A percentile compares a stretch with the other conserved stretches of the same genome.
phyloP scores from a whole-genome alignment of 2,113 vertebrate genomes.

The Helogale parvula region DNA sequence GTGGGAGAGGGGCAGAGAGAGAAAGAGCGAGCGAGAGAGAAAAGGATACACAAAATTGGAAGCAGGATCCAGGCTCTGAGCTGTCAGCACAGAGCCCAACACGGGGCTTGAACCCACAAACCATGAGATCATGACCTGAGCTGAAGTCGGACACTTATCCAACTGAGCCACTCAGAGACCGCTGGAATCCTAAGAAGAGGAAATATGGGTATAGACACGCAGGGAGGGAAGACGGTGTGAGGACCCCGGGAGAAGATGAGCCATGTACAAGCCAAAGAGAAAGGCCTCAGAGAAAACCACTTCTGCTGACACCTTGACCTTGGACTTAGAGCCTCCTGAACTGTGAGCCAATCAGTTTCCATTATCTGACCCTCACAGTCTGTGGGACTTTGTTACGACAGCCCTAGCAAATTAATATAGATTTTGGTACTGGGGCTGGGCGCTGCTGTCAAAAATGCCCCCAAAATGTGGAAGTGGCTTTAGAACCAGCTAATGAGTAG shows the following conservation, averaged over 20 bases:
- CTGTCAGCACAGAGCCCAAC: too few relatives aligned
- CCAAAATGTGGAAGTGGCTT: background rate
- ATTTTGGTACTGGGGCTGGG: background rate
- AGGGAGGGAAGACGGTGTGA: background rate
- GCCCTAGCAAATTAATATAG: background rate
- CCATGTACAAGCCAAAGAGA: background rate
- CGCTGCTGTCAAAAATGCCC: background rate
- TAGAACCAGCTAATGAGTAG: background rate
- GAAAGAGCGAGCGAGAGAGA: too few relatives aligned
- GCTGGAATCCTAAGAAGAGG: background rate
- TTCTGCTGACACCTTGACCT: background rate
- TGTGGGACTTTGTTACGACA: background rate
- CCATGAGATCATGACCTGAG: too few relatives aligned
- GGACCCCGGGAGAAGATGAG: background rate
- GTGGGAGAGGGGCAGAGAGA: too few relatives aligned
- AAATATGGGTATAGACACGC: background rate
- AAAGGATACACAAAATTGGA: too few relatives aligned
- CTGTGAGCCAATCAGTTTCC: background rate
- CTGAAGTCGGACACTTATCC: too few relatives aligned
- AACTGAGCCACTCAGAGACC: too few relatives aligned
- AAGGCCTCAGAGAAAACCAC: background rate
- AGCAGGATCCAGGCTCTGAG: too few relatives aligned
- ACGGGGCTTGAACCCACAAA: too few relatives aligned
- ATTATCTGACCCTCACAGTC: background rate
- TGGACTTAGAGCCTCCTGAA: background rate